A percentile compares a stretch with the other conserved stretches of the same genome.
These are phyloP conservation scores for Nestor notabilis DNA, from an alignment of 2,113 vertebrate genomes.

Conservation along the genomic window DNA sequence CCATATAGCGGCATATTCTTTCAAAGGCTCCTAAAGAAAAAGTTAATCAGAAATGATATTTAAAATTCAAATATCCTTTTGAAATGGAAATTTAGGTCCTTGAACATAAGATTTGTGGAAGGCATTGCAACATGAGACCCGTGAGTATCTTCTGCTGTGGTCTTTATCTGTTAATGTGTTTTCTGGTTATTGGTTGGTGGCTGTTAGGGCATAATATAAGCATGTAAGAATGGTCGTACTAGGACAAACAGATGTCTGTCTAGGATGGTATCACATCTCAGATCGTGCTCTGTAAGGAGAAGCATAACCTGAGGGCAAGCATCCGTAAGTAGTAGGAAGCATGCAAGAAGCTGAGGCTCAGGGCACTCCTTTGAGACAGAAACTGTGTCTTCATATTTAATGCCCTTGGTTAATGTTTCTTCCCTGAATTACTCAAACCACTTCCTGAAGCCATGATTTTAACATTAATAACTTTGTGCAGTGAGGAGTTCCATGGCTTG, in stretches of 20 bases:
- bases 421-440: neutral
- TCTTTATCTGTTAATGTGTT: neutral
- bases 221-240: no score
- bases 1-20: slow-evolving; percentile 2
- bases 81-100: neutral
- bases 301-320: neutral
- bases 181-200: neutral
- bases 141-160: neutral
- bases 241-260: neutral
- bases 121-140: rapidly evolving
- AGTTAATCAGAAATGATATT: neutral
- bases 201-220: neutral
- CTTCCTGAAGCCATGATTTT: neutral
- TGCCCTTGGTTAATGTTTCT: neutral
- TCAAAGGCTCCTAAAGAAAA: slow-evolving; percentile 48
- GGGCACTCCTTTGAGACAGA: neutral
- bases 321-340: neutral
- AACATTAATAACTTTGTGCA: neutral
- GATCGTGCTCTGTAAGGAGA: neutral
- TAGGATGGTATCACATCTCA: neutral
- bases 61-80: neutral
- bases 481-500: neutral
- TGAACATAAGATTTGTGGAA: neutral
- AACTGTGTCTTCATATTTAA: neutral
- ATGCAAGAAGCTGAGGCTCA: neutral